These are phyloP conservation scores for Cosmia trapezina DNA, from an alignment of 2,888 invertebrate genomes.

Conservation along the genomic window DNA sequence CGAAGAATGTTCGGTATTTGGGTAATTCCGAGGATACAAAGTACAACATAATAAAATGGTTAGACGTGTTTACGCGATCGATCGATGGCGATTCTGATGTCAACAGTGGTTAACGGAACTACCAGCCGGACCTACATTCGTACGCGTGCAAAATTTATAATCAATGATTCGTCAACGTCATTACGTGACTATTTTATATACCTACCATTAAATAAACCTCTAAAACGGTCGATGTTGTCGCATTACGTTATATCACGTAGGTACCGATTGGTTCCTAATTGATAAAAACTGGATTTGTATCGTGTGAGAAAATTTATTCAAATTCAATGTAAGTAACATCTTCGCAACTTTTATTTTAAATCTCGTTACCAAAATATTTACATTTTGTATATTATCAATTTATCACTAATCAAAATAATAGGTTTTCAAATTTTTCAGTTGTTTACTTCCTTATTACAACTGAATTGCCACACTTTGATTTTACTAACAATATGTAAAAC, in stretches of 20 bases:
- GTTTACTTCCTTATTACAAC: slow-evolving; percentile 28
- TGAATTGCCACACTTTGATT: slow-evolving; percentile 10
- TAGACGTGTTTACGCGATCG: slow-evolving; percentile 50
- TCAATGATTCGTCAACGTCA: slow-evolving; percentile 62
- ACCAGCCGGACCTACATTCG: slow-evolving; percentile 70
- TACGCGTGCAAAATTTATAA: slow-evolving; percentile 73
- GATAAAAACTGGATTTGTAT: slow-evolving; percentile 49
- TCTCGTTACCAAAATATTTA: neutral
- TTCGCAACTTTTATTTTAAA: slow-evolving; percentile 15
- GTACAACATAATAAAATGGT: slow-evolving; percentile 57
- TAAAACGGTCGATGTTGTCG: slow-evolving; percentile 65
- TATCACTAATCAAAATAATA: slow-evolving; percentile 17
- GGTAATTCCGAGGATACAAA: slow-evolving; percentile 67
- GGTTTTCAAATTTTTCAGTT: neutral
- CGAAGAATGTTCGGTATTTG: slow-evolving; percentile 63
- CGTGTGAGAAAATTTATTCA: slow-evolving; percentile 19
- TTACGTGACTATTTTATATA: slow-evolving; percentile 76
- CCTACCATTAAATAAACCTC: slow-evolving; percentile 66
- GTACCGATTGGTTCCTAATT: slow-evolving; percentile 67
- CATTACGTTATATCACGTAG: slow-evolving; percentile 72
- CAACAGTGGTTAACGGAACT: slow-evolving; percentile 72
- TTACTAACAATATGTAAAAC: slow-evolving; percentile 29
- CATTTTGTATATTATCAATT: slow-evolving; percentile 7
- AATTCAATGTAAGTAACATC: slow-evolving; percentile 16
- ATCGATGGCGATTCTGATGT: slow-evolving; percentile 60